Conservation (phyloP, 1,140 invertebrate species). For the Pseudomyrmex pallidus region DNA sequence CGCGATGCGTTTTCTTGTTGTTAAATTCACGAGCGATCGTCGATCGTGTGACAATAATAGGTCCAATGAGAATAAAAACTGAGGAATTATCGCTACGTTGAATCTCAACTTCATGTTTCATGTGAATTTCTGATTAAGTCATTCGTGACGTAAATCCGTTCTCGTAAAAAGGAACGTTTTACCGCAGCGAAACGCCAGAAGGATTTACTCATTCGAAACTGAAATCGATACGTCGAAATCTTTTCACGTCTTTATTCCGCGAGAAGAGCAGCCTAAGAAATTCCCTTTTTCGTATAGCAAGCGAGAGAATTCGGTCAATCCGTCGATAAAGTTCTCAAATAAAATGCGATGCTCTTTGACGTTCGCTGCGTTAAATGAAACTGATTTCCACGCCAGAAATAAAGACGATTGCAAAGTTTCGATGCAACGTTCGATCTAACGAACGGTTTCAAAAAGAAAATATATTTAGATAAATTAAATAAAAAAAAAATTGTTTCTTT, state of each 20-base stretch:
- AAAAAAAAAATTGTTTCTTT: background rate
- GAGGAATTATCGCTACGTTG: slow-evolving; percentile 30
- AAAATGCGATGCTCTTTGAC: slow-evolving; percentile 19
- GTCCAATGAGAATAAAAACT: slow-evolving; percentile 13
- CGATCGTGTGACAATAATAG: background rate
- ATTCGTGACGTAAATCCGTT: background rate
- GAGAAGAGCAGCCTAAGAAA: slow-evolving; percentile 41
- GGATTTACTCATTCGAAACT: slow-evolving; percentile 29
- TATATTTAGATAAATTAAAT: background rate
- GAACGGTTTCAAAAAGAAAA: slow-evolving; percentile 12
- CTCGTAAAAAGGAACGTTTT: background rate
- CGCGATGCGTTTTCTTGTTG: slow-evolving; percentile 6
- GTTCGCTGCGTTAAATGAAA: slow-evolving; percentile 48
- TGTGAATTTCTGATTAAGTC: slow-evolving; percentile 58
- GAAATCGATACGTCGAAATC: slow-evolving; percentile 24
- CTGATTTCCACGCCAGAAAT: slow-evolving; percentile 27
- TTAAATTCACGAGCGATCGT: background rate
- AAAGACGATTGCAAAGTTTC: slow-evolving; percentile 27
- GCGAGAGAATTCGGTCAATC: slow-evolving; percentile 49
- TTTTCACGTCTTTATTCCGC: slow-evolving; percentile 24
- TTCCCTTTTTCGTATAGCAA: slow-evolving; percentile 8
- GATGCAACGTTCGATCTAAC: background rate
- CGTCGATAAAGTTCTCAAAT: slow-evolving; percentile 47
- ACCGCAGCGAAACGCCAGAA: background rate
- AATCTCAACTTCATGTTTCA: slow-evolving; percentile 17